phyloP scores from a whole-genome alignment of 1,140 invertebrate genomes.

The Drepana arcuata region DNA sequence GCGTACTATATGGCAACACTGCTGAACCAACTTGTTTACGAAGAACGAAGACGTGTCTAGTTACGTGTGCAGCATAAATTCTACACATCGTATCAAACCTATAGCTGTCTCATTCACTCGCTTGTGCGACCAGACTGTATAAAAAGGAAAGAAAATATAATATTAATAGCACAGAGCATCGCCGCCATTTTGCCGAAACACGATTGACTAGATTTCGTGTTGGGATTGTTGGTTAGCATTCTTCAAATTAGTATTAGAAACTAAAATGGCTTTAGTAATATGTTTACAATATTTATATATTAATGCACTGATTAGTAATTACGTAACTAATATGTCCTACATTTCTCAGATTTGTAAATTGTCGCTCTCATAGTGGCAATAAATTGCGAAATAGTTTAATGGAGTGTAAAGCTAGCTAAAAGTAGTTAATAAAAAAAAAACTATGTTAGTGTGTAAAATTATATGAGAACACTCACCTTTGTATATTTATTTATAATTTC shows the following conservation, averaged over 20 bases:
- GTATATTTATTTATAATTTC: slow-evolving; percentile 38
- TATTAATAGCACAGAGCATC: slow-evolving; percentile 59
- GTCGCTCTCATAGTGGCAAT: slow-evolving; percentile 14
- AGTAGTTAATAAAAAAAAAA: no score
- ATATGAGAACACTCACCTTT: slow-evolving; percentile 37
- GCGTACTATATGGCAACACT: slow-evolving; percentile 48
- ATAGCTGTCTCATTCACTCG: slow-evolving; percentile 40
- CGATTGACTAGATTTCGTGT: slow-evolving; percentile 44
- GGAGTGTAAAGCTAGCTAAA: no score
- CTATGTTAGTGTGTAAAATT: no score
- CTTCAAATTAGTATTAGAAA: slow-evolving; percentile 1
- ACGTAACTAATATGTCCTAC: background rate
- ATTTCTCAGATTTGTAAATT: slow-evolving; percentile 6
- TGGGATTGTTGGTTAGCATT: slow-evolving; percentile 16
- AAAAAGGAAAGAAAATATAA: slow-evolving; percentile 47
- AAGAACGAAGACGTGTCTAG: slow-evolving; percentile 65
- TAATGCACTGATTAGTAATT: slow-evolving; percentile 1
- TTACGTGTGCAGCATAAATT: slow-evolving; percentile 63
- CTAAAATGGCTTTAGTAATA: slow-evolving; percentile 6
- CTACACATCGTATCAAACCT: slow-evolving; percentile 45
- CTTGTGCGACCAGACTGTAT: slow-evolving; percentile 2
- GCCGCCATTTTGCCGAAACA: slow-evolving; percentile 66
- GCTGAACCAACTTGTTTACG: slow-evolving; percentile 55
- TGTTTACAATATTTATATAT: slow-evolving; percentile 1
- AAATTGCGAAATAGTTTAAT: slow-evolving; percentile 30